A percentile compares a stretch with the other conserved stretches of the same genome.
phyloP scores from a whole-genome alignment of 2,113 vertebrate genomes.

The Vanacampus margaritifer region DNA sequence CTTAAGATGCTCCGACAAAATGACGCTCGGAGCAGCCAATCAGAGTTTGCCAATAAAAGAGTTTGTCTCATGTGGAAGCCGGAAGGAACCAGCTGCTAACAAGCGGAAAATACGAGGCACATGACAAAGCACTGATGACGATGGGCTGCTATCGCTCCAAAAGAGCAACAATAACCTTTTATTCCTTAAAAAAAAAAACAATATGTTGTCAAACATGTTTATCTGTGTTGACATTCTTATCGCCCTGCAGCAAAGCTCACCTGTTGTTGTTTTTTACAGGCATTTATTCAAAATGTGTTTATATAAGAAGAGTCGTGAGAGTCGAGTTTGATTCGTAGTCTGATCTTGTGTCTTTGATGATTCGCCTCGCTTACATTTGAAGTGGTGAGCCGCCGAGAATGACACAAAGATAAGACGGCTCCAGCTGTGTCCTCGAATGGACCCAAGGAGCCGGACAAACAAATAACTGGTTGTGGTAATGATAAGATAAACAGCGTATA shows the following conservation, averaged over 20 bases:
- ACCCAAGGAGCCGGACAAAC: neutral
- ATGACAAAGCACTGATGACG: conserved; percentile 34
- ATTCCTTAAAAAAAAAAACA: conserved; percentile 21
- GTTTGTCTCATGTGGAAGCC: conserved; percentile 12
- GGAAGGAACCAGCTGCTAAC: conserved; percentile 25
- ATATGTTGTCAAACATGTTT: conserved; percentile 36
- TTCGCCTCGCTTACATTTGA: conserved; percentile 58
- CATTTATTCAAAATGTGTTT: conserved; percentile 39
- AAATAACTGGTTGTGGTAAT: neutral
- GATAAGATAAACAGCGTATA: neutral
- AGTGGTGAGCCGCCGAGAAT: conserved; percentile 56
- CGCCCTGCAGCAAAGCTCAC: conserved; percentile 58
- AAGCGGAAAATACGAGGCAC: conserved; percentile 36
- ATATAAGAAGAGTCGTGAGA: conserved; percentile 31
- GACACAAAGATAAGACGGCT: conserved; percentile 55
- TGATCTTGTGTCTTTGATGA: conserved; percentile 67
- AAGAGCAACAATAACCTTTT: conserved; percentile 45
- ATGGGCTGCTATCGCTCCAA: conserved; percentile 24
- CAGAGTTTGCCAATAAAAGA: conserved; percentile 19
- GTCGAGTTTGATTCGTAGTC: conserved; percentile 41
- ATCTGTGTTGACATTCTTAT: conserved; percentile 56
- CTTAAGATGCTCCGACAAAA: conserved; percentile 12
- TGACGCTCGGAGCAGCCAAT: conserved; percentile 11
- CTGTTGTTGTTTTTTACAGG: conserved; percentile 68
- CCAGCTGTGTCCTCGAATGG: conserved; percentile 36